Percentiles rank a stretch among this genome's conserved stretches.
These are phyloP conservation scores for Linyphia triangularis DNA, from an alignment of 2,888 invertebrate species.

Conservation along the genomic window DNA sequence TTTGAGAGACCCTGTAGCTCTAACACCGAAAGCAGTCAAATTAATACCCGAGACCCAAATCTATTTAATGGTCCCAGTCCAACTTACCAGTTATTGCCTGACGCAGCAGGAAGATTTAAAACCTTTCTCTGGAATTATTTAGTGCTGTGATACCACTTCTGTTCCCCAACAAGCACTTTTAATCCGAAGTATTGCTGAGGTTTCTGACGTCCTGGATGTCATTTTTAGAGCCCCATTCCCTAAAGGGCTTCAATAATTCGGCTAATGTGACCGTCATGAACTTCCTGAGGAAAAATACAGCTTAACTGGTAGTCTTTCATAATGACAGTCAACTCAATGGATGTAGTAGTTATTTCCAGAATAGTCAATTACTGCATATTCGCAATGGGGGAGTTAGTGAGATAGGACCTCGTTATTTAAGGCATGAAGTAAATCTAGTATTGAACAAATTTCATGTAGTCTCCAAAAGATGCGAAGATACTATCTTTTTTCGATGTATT, in stretches of 20 bases:
- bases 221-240: constrained; percentile 67
- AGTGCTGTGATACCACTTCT: constrained; percentile 29
- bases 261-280: constrained; percentile 45
- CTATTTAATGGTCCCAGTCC: background rate
- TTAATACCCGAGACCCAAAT: background rate
- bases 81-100: background rate
- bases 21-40: background rate
- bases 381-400: background rate
- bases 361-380: background rate
- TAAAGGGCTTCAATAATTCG: constrained; percentile 65
- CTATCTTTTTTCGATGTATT: no score
- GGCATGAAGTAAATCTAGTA: no score
- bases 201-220: constrained; percentile 39
- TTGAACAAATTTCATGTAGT: no score
- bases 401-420: no score
- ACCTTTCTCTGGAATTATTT: constrained; percentile 29
- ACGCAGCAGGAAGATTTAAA: constrained; percentile 52
- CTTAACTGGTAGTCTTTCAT: constrained; percentile 51
- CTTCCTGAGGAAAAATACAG: constrained; percentile 60
- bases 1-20: background rate
- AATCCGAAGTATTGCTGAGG: constrained; percentile 48
- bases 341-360: background rate
- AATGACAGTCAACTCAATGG: constrained; percentile 19
- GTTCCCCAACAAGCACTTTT: constrained; percentile 33
- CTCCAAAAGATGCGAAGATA: no score